phyloP scores from a whole-genome alignment of 2,113 vertebrate species.

The Hemicordylus capensis region DNA sequence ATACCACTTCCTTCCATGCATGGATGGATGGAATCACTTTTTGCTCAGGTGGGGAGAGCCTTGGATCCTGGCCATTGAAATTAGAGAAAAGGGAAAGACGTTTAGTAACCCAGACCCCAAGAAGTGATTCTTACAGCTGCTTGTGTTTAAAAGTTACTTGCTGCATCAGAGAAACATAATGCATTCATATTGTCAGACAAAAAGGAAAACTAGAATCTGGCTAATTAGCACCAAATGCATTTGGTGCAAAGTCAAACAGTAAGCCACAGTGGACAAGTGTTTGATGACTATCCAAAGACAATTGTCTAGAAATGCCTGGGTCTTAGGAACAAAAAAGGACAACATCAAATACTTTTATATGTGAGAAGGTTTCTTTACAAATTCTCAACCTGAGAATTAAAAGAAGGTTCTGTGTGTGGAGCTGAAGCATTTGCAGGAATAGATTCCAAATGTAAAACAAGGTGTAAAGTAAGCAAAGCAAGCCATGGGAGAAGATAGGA shows the following conservation, averaged over 20 bases:
- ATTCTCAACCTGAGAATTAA: background rate
- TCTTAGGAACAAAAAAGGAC: background rate
- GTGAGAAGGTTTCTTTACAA: background rate
- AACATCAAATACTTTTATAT: background rate
- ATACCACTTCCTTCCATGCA: too few relatives aligned
- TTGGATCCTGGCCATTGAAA: background rate
- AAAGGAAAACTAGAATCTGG: background rate
- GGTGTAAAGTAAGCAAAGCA: slow-evolving; percentile 12
- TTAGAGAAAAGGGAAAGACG: background rate
- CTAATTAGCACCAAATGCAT: background rate
- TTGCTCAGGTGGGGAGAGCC: background rate
- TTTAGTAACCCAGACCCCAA: background rate
- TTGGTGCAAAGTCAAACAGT: background rate
- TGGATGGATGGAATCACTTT: too few relatives aligned
- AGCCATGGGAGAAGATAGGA: background rate
- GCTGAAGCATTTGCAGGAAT: slow-evolving; percentile 31
- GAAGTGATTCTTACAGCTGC: background rate
- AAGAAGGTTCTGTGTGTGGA: background rate
- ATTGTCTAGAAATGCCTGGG: background rate
- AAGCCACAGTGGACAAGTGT: background rate
- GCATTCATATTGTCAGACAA: background rate
- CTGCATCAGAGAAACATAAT: background rate
- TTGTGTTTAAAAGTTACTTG: background rate
- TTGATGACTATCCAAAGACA: background rate
- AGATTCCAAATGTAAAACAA: slow-evolving; percentile 49